These are phyloP conservation scores for Paralichthys olivaceus DNA, from an alignment of 2,113 vertebrate genomes.

Conservation along the genomic window DNA sequence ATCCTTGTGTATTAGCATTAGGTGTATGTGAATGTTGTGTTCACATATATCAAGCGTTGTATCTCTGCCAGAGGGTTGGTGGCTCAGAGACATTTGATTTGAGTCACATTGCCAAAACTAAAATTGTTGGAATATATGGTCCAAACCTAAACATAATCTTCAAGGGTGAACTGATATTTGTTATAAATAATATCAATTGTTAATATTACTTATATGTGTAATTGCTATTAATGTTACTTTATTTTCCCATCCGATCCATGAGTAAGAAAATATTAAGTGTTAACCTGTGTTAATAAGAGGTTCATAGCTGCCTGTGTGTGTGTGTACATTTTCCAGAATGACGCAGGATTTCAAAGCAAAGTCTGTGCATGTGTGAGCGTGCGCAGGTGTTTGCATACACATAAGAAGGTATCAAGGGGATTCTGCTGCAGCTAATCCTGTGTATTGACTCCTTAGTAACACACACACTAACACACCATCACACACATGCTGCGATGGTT, in stretches of 20 bases:
- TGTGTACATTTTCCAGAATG: constrained; percentile 6
- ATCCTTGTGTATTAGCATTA: too few relatives aligned
- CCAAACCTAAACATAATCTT: too few relatives aligned
- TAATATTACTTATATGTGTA: too few relatives aligned
- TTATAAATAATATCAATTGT: too few relatives aligned
- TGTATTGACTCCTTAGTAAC: not conserved
- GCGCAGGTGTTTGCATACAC: constrained; percentile 14
- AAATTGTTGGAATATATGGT: too few relatives aligned
- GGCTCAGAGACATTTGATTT: too few relatives aligned
- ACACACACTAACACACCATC: constrained; percentile 23
- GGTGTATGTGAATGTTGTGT: too few relatives aligned
- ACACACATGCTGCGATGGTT: constrained; percentile 18
- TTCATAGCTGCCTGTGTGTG: not conserved
- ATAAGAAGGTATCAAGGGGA: not conserved
- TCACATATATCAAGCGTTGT: too few relatives aligned
- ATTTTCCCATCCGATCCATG: not conserved
- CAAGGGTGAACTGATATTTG: too few relatives aligned
- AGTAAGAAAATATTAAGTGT: not conserved
- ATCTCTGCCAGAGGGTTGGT: too few relatives aligned
- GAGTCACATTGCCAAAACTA: too few relatives aligned
- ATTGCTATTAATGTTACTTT: too few relatives aligned
- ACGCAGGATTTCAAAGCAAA: constrained; percentile 19
- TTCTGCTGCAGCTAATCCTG: not conserved
- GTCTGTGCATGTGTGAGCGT: not conserved
- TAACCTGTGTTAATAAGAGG: not conserved